Base-by-base conservation (phyloP, 2,797 vertebrate genomes). In the Odontamblyopus rebecca region DNA sequence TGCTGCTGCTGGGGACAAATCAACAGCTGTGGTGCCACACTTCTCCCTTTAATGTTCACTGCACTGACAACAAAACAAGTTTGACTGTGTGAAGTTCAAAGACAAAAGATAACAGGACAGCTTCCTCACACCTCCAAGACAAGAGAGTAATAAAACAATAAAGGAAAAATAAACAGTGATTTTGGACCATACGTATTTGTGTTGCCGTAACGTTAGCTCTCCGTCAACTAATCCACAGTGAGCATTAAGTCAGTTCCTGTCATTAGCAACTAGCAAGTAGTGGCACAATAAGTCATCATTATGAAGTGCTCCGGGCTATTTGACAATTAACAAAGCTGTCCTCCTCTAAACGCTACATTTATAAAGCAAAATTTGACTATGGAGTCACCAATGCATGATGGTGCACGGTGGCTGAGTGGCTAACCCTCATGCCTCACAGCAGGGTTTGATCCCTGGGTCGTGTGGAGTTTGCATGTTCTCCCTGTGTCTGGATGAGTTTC, bases 81-180 rank as follows among this genome's bases (percentile, higher is more conserved):
- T 30, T 50, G 8, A 60, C 7, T 62, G 23, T 60, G 1, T 66
- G 8, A 57, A 19, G 9, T 64, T 69, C 50, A 51, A 23, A 6
- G 19, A 82, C 29, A 81, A 63, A 50, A 26, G 27, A 69, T 18
- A 29, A 69, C 68, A 83, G 75, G 71, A 61, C 77, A 77, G 63
- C n/a, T 83, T 87, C 81, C 56, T 88, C 63, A 75, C 64, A 62
- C 35, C 32, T 48, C 56, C 16, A 26, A 56, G 63, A 1, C 67
- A 73, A 75, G 69, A 41, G 7, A n/a, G 7, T 54, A 19, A 19
- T 32, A 61, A 18, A 32, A 35, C 7, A 23, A 23, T 23, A 62
- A 62, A 19, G 16, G 4, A 19, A 9, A 19, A 38, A 62, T 2
- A 11, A 19, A 16, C 59, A 16, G 18, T 53, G 12, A 48, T 48